Base-by-base conservation (phyloP, 2,797 vertebrate species). In the Danio kyathit region DNA sequence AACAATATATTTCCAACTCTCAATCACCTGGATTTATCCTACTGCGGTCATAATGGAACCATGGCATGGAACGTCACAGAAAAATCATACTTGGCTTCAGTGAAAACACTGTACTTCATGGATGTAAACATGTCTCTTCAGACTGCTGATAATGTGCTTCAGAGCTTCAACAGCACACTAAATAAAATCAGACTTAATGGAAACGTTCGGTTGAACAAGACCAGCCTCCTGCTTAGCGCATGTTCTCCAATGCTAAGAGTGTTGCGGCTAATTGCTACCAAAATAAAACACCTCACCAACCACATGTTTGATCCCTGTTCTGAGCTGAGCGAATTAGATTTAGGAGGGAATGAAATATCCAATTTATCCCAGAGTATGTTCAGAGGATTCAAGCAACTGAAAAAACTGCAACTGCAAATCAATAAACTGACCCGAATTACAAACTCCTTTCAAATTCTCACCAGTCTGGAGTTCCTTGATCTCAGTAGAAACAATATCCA, bases 191-290 rank as follows among this genome's bases (percentile, higher is more conserved):
- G 89, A 71, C 46, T 92, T 59, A 77, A 76, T 64, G 52, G 7
- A 66, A 74, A 90, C 21, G 82, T 89, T 71, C 86, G 84, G 48
- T 21, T 76, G 54, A 67, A 79, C 49, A 82, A 84, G 64, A 70
- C 86, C 44, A 65, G 87, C 65, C 79, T 92, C 69, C 83, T 89
- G 43, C 79, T 83, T 51, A 46, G 89, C 44, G 84, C 88, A 79
- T 93, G 91, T 73, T 80, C 89, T 72, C 86, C 86, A 83, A 49
- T 82, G 10, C 71, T 86, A 57, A 86, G 80, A 38, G 72, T 86
- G 38, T 48, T 91, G 56, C 72, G 86, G 38, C 81, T 90, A 56
- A 76, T 78, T 44, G 21, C 14, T 56, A 92, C 90, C 88, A 84
- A 81, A 59, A 91, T 89, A 40, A 64, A 40, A 44, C 1, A 59